phyloP scores from a whole-genome alignment of 2,797 vertebrate genomes.

The Cuniculus paca region DNA sequence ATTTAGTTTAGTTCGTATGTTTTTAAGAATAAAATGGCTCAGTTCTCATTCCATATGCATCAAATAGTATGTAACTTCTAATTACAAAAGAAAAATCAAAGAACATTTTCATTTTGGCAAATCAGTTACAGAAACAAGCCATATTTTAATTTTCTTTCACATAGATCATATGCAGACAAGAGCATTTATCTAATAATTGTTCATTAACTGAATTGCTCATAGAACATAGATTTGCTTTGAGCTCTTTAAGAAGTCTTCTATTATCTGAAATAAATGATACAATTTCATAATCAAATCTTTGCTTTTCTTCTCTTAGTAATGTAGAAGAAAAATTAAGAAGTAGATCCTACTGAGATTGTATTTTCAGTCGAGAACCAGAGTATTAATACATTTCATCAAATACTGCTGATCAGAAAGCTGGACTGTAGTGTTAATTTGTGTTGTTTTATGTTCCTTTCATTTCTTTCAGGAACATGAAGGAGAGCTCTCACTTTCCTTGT shows the following conservation, averaged over 20 bases:
- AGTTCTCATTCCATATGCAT: neutral
- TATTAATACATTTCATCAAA: neutral
- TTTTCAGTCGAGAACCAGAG: constrained; percentile 2
- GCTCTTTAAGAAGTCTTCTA: neutral
- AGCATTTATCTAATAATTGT: neutral
- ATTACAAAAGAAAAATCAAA: constrained; percentile 30
- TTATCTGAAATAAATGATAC: constrained; percentile 28
- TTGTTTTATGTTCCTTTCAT: neutral
- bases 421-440: neutral
- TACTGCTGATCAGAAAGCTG: neutral
- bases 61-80: neutral
- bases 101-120: neutral
- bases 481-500: neutral
- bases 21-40: constrained; percentile 27
- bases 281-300: neutral
- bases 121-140: neutral
- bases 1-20: neutral
- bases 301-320: neutral
- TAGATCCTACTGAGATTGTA: neutral
- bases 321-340: neutral
- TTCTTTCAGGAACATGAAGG: neutral
- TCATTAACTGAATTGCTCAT: constrained; percentile 22
- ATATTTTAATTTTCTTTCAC: neutral
- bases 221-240: neutral
- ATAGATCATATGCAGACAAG: neutral